Evolutionary conservation across 2,888 invertebrate genomes (phyloP).

Genomic region (Brachypalpus laphriformis): DNA sequence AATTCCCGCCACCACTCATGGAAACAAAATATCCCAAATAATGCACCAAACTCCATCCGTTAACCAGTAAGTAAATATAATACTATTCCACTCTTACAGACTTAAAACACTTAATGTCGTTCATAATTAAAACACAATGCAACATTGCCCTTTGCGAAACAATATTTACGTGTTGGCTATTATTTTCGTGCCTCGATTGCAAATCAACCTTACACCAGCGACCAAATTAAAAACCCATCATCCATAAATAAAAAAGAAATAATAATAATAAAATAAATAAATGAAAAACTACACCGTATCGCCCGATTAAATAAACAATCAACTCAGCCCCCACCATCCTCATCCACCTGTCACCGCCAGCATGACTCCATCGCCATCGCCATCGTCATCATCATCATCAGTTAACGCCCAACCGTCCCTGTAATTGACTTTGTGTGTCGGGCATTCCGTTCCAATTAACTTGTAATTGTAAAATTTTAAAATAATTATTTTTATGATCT

Average conservation of each 20-base stretch:
- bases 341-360: slow-evolving; percentile 34
- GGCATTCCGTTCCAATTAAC: slow-evolving; percentile 72
- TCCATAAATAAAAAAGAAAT: slow-evolving; percentile 21
- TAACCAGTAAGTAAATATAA: neutral
- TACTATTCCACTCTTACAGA: neutral
- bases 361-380: neutral
- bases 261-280: slow-evolving; percentile 44
- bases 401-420: neutral
- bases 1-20: neutral
- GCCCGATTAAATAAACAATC: slow-evolving; percentile 64
- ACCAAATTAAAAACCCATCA: slow-evolving; percentile 69
- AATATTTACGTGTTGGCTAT: slow-evolving; percentile 55
- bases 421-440: slow-evolving; percentile 60
- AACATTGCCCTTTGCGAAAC: slow-evolving; percentile 17
- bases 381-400: neutral
- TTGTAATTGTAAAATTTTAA: slow-evolving; percentile 65
- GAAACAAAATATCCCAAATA: neutral
- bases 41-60: neutral
- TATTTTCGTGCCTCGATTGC: slow-evolving; percentile 58
- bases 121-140: slow-evolving; percentile 60
- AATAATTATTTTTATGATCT: slow-evolving; percentile 73
- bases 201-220: slow-evolving; percentile 54
- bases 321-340: neutral
- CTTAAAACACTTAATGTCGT: neutral
- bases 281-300: slow-evolving; percentile 51